Evolutionary conservation across 2,888 invertebrate genomes (phyloP).

Genomic region (Panopea generosa): DNA sequence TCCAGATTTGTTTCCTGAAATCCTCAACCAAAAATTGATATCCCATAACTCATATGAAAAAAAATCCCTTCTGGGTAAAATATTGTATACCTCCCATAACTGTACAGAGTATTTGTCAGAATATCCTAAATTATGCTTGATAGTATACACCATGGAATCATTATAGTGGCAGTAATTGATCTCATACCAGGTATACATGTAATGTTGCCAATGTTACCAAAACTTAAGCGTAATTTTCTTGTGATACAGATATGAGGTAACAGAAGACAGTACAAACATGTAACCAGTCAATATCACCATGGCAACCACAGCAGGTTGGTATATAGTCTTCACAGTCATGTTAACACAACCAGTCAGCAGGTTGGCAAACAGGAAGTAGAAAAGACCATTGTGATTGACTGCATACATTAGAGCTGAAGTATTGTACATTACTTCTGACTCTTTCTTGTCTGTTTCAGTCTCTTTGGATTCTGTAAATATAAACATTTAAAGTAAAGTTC

Average conservation of each 20-base stretch:
- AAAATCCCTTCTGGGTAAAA: no score
- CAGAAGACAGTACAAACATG: conserved; percentile 72
- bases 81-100: no score
- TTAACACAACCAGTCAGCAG: conserved; percentile 94
- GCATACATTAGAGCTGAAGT: conserved; percentile 87
- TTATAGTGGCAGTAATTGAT: background rate
- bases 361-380: conserved; percentile 94
- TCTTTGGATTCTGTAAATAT: conserved; percentile 42
- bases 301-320: conserved; percentile 63
- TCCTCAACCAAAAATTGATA: no score
- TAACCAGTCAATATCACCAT: conserved; percentile 75
- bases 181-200: no score
- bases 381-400: conserved; percentile 92
- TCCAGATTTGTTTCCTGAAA: no score
- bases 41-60: no score
- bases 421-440: conserved; percentile 8
- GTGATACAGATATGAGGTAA: conserved; percentile 60
- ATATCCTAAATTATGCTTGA: background rate
- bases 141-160: background rate
- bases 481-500: background rate
- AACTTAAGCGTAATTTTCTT: conserved; percentile 69
- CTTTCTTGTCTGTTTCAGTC: background rate
- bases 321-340: conserved; percentile 88
- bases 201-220: conserved; percentile 62
- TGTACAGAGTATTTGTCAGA: background rate